Evolutionary conservation across 2,888 invertebrate genomes (phyloP).

Genomic region (Drosophila ustulata): DNA sequence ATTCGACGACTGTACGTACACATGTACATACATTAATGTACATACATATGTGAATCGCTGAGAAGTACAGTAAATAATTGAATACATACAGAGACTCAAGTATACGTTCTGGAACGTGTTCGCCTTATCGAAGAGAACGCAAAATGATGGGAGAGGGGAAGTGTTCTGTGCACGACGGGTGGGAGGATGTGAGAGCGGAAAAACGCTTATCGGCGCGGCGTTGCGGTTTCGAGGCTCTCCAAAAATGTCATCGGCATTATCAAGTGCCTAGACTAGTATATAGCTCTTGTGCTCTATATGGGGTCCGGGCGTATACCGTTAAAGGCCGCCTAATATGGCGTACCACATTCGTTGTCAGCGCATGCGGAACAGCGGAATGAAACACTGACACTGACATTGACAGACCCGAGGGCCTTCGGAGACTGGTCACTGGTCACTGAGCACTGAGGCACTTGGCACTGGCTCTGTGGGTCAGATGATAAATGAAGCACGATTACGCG

Average conservation of each 20-base stretch:
- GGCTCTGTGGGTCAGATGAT: constrained; percentile 73
- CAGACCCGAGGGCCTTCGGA: background rate
- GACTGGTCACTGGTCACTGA: background rate
- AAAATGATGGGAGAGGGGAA: constrained; percentile 3
- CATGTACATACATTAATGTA: constrained; percentile 1
- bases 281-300: background rate
- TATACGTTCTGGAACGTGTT: constrained; percentile 40
- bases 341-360: background rate
- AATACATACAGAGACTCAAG: constrained; percentile 12
- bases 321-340: background rate
- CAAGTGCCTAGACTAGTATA: constrained; percentile 13
- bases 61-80: constrained; percentile 40
- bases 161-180: background rate
- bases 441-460: constrained; percentile 19
- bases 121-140: constrained; percentile 49
- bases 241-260: constrained; percentile 4
- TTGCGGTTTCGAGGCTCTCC: background rate
- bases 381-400: constrained; percentile 33
- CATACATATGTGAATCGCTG: background rate
- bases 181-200: constrained; percentile 24
- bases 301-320: background rate
- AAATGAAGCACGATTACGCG: constrained; percentile 63
- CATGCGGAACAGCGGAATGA: constrained; percentile 11
- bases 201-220: background rate
- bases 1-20: constrained; percentile 42